Evolutionary conservation across 2,888 invertebrate genomes (phyloP).

Genomic region (Leucophenga montana): DNA sequence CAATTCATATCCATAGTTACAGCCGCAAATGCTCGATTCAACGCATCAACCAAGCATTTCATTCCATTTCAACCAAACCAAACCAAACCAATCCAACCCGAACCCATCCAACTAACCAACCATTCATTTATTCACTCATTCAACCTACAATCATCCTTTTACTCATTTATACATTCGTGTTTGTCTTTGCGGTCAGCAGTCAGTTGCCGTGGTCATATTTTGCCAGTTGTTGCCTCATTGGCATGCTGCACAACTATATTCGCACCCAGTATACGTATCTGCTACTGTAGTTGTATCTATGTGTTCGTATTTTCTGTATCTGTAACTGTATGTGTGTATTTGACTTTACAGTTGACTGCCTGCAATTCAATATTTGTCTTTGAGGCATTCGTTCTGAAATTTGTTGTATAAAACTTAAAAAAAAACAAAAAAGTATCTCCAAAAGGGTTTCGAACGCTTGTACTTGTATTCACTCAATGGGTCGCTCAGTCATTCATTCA

Average conservation of each 20-base stretch:
- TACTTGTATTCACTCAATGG: not conserved
- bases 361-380: conserved; percentile 61
- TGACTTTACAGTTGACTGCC: conserved; percentile 63
- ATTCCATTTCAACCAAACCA: no score
- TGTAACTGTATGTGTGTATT: conserved; percentile 53
- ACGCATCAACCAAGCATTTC: no score
- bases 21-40: no score
- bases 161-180: not conserved
- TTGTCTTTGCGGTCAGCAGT: conserved; percentile 19
- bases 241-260: conserved; percentile 15
- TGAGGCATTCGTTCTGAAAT: conserved; percentile 35
- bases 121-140: not conserved
- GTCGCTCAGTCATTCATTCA: conserved; percentile 2
- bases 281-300: conserved; percentile 30
- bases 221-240: conserved; percentile 17
- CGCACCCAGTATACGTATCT: conserved; percentile 25
- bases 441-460: conserved; percentile 21
- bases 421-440: not conserved
- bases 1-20: not conserved
- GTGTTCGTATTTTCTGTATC: conserved; percentile 19
- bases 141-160: not conserved
- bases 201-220: conserved; percentile 14
- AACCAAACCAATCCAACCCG: no score
- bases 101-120: no score
- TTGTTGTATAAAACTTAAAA: conserved; percentile 11